Base-by-base conservation (phyloP, 2,113 vertebrate species). In the Colistium nudipinnis region DNA sequence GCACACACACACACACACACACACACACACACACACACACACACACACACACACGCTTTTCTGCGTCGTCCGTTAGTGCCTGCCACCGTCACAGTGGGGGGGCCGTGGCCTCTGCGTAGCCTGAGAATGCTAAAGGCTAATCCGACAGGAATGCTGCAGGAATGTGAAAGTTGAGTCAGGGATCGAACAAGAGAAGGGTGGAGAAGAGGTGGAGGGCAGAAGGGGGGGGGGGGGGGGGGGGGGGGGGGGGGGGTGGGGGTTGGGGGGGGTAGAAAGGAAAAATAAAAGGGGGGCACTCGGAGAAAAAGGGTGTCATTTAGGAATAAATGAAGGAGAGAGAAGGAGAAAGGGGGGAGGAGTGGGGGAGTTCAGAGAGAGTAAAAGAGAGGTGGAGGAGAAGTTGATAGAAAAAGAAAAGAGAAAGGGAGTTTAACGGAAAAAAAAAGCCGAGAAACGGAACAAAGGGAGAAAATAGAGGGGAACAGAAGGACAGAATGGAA, bases 151-250 rank as follows among this genome's bases (percentile, higher is more conserved):
- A 92, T 91, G 86, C 76, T 82, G 6, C 81, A 76, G 87, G 89
- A 91, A 90, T 89, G 89, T 90, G 86, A 91, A 88, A 90, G 89
- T 90, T 87, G 88, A 92, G 89, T 90, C 89, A 92, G 89, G 89
- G 87, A 91, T 91, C 72, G 85, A 88, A 88, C 82, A 85, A 85
- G 84, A 87, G 86, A 85, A 70, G 74, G 80, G 72, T 68, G 78
- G 78, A 79, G 72, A 74, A 82, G 62, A 66, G 39, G 69, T 53
- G 67, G 36, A 43, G 55, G 56, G n/a, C n/a, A n/a, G n/a, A n/a
- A n/a, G n/a, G 24, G 35, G 16, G 45, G 12, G 8, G 45, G 70
- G 77, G 70, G 69, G 70, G 77, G 70, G 74, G 68, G 81, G 48
- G 68, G 45, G 63, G 31, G 48, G 48, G 56, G 19, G 28, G 33